phyloP scores from a whole-genome alignment of 2,113 vertebrate species.

The Globicephala melas region DNA sequence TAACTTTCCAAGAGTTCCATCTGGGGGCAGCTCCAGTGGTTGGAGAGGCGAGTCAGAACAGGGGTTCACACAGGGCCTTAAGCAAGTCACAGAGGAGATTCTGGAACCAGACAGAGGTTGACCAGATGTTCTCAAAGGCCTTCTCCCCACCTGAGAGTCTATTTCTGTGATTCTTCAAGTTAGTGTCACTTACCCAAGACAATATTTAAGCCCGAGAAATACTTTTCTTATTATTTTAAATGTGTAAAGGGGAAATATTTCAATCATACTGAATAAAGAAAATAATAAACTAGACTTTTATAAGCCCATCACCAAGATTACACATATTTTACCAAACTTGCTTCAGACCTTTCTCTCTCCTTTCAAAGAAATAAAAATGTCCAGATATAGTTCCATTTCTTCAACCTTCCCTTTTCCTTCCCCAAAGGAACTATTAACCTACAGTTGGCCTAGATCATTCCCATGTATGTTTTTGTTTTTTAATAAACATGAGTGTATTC shows the following conservation, averaged over 20 bases:
- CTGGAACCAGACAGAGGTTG: background rate
- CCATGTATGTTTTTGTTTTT: background rate
- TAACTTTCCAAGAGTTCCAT: background rate
- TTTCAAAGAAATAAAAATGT: constrained; percentile 43
- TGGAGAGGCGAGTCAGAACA: background rate
- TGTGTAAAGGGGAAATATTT: constrained; percentile 19
- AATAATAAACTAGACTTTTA: background rate
- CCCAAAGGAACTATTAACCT: background rate
- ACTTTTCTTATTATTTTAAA: background rate
- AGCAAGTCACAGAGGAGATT: background rate
- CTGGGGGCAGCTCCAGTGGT: background rate
- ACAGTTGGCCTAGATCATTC: background rate
- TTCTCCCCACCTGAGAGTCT: background rate
- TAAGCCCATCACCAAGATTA: constrained; percentile 22
- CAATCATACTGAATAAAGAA: background rate
- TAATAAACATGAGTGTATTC: background rate
- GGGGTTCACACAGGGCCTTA: background rate
- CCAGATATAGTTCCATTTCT: background rate
- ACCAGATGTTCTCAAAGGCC: background rate
- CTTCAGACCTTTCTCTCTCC: background rate
- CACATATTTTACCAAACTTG: background rate
- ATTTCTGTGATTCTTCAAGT: background rate
- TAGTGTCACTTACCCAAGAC: background rate
- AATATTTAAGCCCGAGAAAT: background rate
- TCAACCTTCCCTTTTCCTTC: background rate